Percentiles rank a stretch among this genome's conserved stretches.
Conservation (phyloP, 92 coral and sea anemone species). For the Metridium senile region DNA sequence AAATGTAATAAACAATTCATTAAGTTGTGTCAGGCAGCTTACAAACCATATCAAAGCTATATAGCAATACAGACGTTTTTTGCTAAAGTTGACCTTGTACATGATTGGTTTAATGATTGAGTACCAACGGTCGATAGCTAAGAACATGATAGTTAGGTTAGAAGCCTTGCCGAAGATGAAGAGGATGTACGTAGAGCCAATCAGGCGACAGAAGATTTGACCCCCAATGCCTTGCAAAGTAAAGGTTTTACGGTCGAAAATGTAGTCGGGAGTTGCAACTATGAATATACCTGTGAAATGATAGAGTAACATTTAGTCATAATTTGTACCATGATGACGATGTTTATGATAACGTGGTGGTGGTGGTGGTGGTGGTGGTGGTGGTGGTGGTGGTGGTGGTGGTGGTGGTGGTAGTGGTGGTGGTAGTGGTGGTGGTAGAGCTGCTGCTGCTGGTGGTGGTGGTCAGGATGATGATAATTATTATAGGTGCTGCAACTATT, state of each 20-base stretch:
- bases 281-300: constrained; percentile 56
- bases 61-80: constrained; percentile 53
- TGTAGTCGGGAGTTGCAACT: constrained; percentile 74
- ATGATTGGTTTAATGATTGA: constrained; percentile 69
- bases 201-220: constrained; percentile 71
- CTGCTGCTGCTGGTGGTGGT: no score
- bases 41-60: constrained; percentile 65
- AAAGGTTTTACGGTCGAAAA: constrained; percentile 53
- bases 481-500: no score
- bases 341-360: background rate
- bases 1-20: constrained; percentile 63
- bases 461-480: no score
- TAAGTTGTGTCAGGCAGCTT: constrained; percentile 63
- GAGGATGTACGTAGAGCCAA: constrained; percentile 75
- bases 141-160: constrained; percentile 75
- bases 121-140: constrained; percentile 79
- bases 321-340: background rate
- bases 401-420: no score
- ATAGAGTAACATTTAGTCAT: background rate
- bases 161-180: constrained; percentile 78
- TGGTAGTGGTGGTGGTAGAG: no score
- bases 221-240: constrained; percentile 69
- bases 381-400: no score
- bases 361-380: no score
- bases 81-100: constrained; percentile 68